Base-by-base conservation (phyloP, 2,888 invertebrate genomes). In the Tricholauxania praeusta region DNA sequence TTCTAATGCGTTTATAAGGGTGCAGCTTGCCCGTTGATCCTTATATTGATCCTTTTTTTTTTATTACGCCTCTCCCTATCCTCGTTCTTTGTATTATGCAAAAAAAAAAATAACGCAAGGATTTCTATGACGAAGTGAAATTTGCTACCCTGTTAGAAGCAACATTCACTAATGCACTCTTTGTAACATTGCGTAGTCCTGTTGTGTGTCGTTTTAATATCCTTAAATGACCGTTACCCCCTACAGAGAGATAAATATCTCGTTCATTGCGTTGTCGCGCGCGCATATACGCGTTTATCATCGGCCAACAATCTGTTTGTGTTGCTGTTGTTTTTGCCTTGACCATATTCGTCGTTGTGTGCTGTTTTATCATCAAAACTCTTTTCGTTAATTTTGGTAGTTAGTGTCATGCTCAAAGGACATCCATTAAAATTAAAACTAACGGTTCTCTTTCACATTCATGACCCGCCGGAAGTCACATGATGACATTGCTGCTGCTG, bases 161-260 rank as follows among this genome's bases (percentile, higher is more conserved):
- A 8, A 39, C 39, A 39, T 39, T 39, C 39, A 10, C 39, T 39
- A 7, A 39, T 39, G 39, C 39, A 39, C 39, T 39, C 39, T 39
- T 10, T 39, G 39, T 39, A 39, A 39, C 1, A 10, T 39, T 39
- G 39, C 39, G 39, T 39, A 39, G 39, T 39, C 39, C 39, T 39
- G 39, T 39, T 39, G 39, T 39, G 39, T 10, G 39, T 39, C 19
- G 63, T 64, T 51, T 64, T 75, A 74, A 72, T 75, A 73, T 71
- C 69, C 75, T 67, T 69, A 74, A 74, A 75, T 75, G 74, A 76
- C 75, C 78, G 68, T 72, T 74, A 71, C 73, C 75, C 74, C 79
- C 79, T 76, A 72, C 72, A 72, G 79, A 52, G 79, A 78, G 78
- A 77, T 78, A 78, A 77, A 76, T 76, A 76, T 73, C 74, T 48